A percentile compares a stretch with the other conserved stretches of the same genome.
These are phyloP conservation scores for Eupithecia dodoneata DNA, from an alignment of 2,888 invertebrate genomes.

Conservation along the genomic window DNA sequence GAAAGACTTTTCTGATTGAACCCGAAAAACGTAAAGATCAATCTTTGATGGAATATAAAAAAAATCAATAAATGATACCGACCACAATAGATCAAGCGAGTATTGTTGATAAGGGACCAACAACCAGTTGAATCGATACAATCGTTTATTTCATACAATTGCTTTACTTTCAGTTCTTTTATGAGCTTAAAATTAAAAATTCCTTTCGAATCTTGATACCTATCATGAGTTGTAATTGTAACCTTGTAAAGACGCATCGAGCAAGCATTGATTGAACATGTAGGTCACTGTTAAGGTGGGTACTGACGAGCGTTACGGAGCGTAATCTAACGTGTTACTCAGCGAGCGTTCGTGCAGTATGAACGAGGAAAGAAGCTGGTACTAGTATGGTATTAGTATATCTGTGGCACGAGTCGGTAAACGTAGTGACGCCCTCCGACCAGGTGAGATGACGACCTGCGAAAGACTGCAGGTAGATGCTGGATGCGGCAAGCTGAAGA, in stretches of 20 bases:
- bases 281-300: slow-evolving; percentile 44
- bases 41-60: background rate
- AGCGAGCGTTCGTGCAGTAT: too few relatives aligned
- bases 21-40: background rate
- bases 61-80: background rate
- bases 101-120: background rate
- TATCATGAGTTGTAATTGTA: slow-evolving; percentile 12
- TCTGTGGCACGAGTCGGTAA: too few relatives aligned
- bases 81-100: background rate
- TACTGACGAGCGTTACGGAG: too few relatives aligned
- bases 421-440: too few relatives aligned
- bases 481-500: too few relatives aligned
- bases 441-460: too few relatives aligned
- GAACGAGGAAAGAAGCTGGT: too few relatives aligned
- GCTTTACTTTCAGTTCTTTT: background rate
- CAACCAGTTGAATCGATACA: background rate
- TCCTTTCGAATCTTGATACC: slow-evolving; percentile 11
- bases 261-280: slow-evolving; percentile 46
- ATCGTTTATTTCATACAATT: slow-evolving; percentile 1
- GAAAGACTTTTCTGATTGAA: background rate
- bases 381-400: too few relatives aligned
- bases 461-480: too few relatives aligned
- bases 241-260: slow-evolving; percentile 40
- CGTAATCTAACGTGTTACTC: too few relatives aligned
- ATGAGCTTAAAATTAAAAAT: slow-evolving; percentile 4